These are phyloP conservation scores for Bombus confusus DNA, from an alignment of 1,140 invertebrate genomes.

Conservation along the genomic window DNA sequence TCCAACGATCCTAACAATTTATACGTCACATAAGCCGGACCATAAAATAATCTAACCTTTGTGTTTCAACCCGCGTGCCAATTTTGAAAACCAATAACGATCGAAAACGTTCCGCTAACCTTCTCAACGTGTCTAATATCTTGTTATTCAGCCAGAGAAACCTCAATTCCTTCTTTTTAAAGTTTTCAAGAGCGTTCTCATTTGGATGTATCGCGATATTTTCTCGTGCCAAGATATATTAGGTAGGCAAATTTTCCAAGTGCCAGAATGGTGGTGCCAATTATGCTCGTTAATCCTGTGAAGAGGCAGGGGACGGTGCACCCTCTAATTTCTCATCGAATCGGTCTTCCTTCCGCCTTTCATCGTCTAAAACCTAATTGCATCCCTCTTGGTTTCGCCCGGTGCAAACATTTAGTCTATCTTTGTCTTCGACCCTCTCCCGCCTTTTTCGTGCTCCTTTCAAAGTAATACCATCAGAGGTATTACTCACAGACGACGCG, in stretches of 20 bases:
- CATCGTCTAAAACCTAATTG: slow-evolving; percentile 20
- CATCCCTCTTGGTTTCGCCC: not conserved
- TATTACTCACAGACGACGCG: slow-evolving; percentile 66
- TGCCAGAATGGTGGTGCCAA: not conserved
- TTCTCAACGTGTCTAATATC: not conserved
- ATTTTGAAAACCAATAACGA: not conserved
- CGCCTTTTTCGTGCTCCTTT: not conserved
- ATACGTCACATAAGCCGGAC: not conserved
- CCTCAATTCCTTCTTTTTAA: not conserved
- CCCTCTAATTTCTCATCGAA: slow-evolving; percentile 34
- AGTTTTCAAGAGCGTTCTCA: not conserved
- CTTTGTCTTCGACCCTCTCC: no score
- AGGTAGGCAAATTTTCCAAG: slow-evolving; percentile 1
- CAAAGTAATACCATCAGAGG: slow-evolving; percentile 55
- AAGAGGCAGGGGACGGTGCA: slow-evolving; percentile 21
- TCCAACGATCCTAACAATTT: not conserved
- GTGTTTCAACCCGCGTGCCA: not conserved
- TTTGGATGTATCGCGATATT: not conserved
- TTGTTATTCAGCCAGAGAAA: not conserved
- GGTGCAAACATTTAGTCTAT: slow-evolving; percentile 2
- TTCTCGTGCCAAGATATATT: not conserved
- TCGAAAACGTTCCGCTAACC: not conserved
- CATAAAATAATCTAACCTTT: not conserved
- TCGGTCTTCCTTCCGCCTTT: slow-evolving; percentile 20
- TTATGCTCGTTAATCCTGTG: slow-evolving; percentile 33